Base-by-base conservation (phyloP, 2,113 vertebrate species). In the Leptosomus discolor region DNA sequence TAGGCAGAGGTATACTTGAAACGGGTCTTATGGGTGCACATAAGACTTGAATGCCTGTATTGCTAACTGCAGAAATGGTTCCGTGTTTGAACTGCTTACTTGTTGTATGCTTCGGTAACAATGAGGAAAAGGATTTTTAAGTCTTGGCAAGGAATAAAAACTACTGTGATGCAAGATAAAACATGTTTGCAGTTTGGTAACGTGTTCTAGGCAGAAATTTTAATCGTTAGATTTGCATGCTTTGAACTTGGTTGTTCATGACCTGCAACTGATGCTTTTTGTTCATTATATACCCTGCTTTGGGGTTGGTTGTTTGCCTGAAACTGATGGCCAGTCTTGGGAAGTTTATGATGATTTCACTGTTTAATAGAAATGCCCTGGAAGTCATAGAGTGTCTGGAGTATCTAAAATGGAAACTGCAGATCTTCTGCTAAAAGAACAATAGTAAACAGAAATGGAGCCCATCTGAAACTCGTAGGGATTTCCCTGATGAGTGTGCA, bases 191-290 rank as follows among this genome's bases (percentile, higher is more conserved):
- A 26, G 12, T 61, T 85, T 65, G 39, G 61, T 74, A 92, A 61
- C 7, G 1, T 82, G 90, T 86, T 68, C 22, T 69, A 37, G 81
- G 84, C 74, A 76, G 86, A 94, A 91, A 73, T 91, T 76, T 54
- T 85, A 94, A 43, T 95, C 6, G 1, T 43, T 78, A 9, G 57
- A 78, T 94, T 91, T 92, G 85, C 87, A 78, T 95, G 7, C 91
- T 94, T 95, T 96, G 77, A 93, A 80, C 92, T 88, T 71, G 30
- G 60, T 60, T 91, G 53, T 94, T 92, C 77, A 78, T 75, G 83
- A 54, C 34, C 64, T 89, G 54, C 51, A 54, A 34, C n/a, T 41
- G 73, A 54, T 92, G 88, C 53, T 91, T 50, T 45, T 29, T 41
- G 18, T 64, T 87, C 37, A 26, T 76, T 48, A 26, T 11, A 12